phyloP scores from a whole-genome alignment of 2,797 vertebrate species.

The Decapterus maruadsi region DNA sequence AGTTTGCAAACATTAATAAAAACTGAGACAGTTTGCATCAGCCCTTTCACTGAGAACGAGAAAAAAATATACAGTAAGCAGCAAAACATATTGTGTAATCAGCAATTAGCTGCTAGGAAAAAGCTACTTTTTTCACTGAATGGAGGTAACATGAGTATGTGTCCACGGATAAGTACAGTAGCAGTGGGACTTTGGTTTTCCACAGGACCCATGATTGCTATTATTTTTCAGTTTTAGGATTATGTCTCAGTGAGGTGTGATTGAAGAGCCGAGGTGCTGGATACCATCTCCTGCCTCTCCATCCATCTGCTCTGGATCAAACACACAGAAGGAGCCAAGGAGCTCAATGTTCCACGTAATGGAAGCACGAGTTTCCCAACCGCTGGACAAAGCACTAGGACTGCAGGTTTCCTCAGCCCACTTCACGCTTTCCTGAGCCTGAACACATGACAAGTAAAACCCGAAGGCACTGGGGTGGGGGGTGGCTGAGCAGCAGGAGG shows the following conservation, averaged over 20 bases:
- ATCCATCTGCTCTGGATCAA: slow-evolving; percentile 58
- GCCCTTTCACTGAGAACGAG: not conserved
- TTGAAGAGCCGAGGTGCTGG: slow-evolving; percentile 44
- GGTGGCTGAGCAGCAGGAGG: not conserved
- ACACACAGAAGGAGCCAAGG: slow-evolving; percentile 25
- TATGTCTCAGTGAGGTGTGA: slow-evolving; percentile 37
- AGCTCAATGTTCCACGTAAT: slow-evolving; percentile 62
- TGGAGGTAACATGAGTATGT: not conserved
- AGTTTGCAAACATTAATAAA: slow-evolving; percentile 35
- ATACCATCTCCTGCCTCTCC: slow-evolving; percentile 36
- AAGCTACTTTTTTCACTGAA: slow-evolving; percentile 16
- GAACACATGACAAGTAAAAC: slow-evolving; percentile 81
- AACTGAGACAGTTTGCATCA: slow-evolving; percentile 45
- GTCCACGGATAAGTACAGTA: not conserved
- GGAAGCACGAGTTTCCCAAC: slow-evolving; percentile 62
- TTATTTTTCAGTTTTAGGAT: not conserved
- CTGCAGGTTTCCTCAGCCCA: slow-evolving; percentile 52
- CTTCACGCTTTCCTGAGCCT: slow-evolving; percentile 79
- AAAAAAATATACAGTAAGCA: slow-evolving; percentile 5
- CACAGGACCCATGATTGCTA: not conserved
- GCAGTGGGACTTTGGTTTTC: slow-evolving; percentile 25
- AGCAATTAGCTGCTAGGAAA: slow-evolving; percentile 38
- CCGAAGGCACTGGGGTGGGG: slow-evolving; percentile 53
- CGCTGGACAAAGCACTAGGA: slow-evolving; percentile 74
- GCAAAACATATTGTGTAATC: slow-evolving; percentile 35